Evolutionary conservation across 2,113 vertebrate genomes (phyloP), one percentile per base, ranked within the genome.

Genomic region (Brachyistius frenatus): DNA sequence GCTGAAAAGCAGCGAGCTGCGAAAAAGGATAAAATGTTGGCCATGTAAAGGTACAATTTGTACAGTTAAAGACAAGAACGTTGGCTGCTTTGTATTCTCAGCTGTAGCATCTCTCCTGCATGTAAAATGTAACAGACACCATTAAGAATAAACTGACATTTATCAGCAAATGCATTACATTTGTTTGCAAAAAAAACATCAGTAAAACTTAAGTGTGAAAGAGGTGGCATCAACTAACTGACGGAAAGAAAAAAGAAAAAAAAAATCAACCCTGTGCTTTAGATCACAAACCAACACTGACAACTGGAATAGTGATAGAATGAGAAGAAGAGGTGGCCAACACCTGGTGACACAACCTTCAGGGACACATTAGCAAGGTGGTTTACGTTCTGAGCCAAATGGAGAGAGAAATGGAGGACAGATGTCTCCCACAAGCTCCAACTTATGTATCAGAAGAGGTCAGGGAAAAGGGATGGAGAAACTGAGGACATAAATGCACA

Each of bases 121-220:
- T 9, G 13, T 44, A 6, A 11, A 39, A 68, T 30, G 32, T 37
- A 61, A n/a, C 32, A 16, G 61, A 31, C 36, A 52, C 23, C 13
- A 47, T 23, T 53, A 76, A n/a, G 7, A 69, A 70, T 41, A n/a
- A 2, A 11, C 35, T 70, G 78, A 62, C 66, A 56, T 60, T 79
- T 76, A 56, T 58, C 61, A 23, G 23, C 23, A 60, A 62, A 70
- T 31, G 36, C 47, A 66, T 47, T 36, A 71, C 47, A 64, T 56
- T 49, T 68, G 7, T 13, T 62, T 31, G 49, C 3, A 7, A 31
- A 80, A 61, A 69, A 80, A 61, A 69, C 15, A 76, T 23, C 54
- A 66, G 16, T 35, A 13, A 52, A 74, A 54, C 30, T 15, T 7
- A 72, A 64, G 35, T 53, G 36, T 39, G 15, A 35, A 23, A 23